Evolutionary conservation across 2,888 invertebrate species (phyloP), one percentile per base, ranked within the genome.

Genomic region (Dryocosmus kuriphilus): DNA sequence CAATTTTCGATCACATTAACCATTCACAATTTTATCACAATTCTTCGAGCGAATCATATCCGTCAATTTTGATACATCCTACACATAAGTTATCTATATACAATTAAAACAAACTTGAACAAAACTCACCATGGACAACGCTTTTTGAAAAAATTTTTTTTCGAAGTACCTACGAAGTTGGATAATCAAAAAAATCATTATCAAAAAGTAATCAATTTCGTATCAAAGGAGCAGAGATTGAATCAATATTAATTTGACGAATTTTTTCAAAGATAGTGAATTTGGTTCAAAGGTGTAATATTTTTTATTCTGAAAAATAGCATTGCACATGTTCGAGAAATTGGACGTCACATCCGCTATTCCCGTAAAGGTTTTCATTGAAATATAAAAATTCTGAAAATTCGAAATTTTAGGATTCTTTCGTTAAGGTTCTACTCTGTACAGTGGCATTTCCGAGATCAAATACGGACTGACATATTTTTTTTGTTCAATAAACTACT

Each of bases 281-380:
- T 46, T 71, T 71, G 27, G 67, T 71, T 71, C 67, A 27, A 71
- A 81, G 79, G 79, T 81, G 79, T 78, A 77, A 79, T 77, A n/a
- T n/a, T n/a, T n/a, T n/a, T n/a, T n/a, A n/a, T n/a, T n/a, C n/a
- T n/a, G n/a, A n/a, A n/a, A n/a, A n/a, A n/a, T n/a, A n/a, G n/a
- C n/a, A n/a, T n/a, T n/a, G n/a, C n/a, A n/a, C n/a, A n/a, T n/a
- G n/a, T n/a, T n/a, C n/a, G n/a, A n/a, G n/a, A n/a, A n/a, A n/a
- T n/a, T n/a, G n/a, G n/a, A n/a, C n/a, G n/a, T n/a, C n/a, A n/a
- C n/a, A n/a, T n/a, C n/a, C n/a, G n/a, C n/a, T n/a, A n/a, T n/a
- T n/a, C n/a, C n/a, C n/a, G n/a, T n/a, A n/a, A n/a, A n/a, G n/a
- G n/a, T n/a, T n/a, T n/a, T n/a, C n/a, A n/a, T n/a, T n/a, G n/a